Base-by-base conservation (phyloP, 2,888 invertebrate species). In the Hermaeophaga mercurialis region DNA sequence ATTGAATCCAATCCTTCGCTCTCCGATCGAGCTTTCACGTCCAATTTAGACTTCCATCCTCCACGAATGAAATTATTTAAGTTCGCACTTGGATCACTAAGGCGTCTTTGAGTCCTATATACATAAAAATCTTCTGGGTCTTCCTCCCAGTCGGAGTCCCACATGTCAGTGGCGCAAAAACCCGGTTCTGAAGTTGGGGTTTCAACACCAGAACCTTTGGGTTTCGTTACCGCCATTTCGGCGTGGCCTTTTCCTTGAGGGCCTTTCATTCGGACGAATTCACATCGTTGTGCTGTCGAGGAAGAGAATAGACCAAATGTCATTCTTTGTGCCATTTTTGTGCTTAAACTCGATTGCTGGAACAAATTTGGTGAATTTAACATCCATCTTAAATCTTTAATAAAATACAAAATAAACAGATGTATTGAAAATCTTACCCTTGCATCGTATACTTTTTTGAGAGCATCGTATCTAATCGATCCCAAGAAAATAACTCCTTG, bases 181-280 rank as follows among this genome's bases (percentile, higher is more conserved):
- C 81, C 94, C 82, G 56, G 94, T 78, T 97, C 96, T 12, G 94
- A 94, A 54, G 91, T 90, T 14, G 97, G 97, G 9, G 97, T 97
- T 78, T 96, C 96, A 1, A 91, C 91, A 1, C 96, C 96, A 11
- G 92, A 92, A 70, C 91, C 92, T 76, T 89, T 90, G 18, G 93
- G 92, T 72, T 93, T 88, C n/a, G 91, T 90, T 44, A 94, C 94
- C 1, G 96, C 96, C 92, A 98, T 96, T 82, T 99, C 97, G 0
- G 97, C 97, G 80, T 95, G 93, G 0, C 93, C 94, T 80, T 96
- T 96, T 64, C 94, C 95, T 73, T 91, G 89, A 9, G 98, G 98
- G 9, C 98, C 98, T 79, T 96, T 91, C 96, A 99, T 96, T 58
- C 96, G 85, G 44, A 99, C 96, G 81, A 97, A 99, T 80, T 99